Conservation (phyloP, 1,140 invertebrate species). For the Plutomurus gul region DNA sequence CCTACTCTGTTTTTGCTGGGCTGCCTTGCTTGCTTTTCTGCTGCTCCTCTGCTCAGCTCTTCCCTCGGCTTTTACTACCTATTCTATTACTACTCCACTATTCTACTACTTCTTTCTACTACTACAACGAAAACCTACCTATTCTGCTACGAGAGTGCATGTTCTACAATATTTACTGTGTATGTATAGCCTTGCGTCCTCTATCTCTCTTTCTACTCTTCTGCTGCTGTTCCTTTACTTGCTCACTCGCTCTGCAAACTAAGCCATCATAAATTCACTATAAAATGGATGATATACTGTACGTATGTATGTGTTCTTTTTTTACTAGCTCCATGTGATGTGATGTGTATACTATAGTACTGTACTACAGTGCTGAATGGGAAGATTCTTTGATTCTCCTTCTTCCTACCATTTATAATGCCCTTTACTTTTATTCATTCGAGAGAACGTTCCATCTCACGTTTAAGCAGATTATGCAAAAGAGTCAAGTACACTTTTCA, state of each 20-base stretch:
- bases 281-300: not conserved
- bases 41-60: too few relatives aligned
- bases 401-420: not conserved
- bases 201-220: not conserved
- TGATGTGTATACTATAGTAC: too few relatives aligned
- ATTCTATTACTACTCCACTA: too few relatives aligned
- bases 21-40: constrained; percentile 13
- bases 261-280: not conserved
- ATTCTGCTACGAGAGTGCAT: not conserved
- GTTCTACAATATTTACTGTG: not conserved
- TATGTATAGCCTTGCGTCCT: not conserved
- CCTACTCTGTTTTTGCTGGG: constrained; percentile 22
- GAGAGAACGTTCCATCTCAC: too few relatives aligned
- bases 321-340: not conserved
- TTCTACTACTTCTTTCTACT: not conserved
- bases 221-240: not conserved
- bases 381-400: not conserved
- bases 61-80: too few relatives aligned
- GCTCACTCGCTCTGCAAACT: not conserved
- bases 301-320: not conserved
- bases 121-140: not conserved
- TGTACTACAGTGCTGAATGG: too few relatives aligned
- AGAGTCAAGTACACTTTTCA: too few relatives aligned
- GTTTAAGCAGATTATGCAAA: too few relatives aligned
- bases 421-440: too few relatives aligned